Base-by-base conservation (phyloP, 2,888 invertebrate genomes). In the Perizoma affinitatum region DNA sequence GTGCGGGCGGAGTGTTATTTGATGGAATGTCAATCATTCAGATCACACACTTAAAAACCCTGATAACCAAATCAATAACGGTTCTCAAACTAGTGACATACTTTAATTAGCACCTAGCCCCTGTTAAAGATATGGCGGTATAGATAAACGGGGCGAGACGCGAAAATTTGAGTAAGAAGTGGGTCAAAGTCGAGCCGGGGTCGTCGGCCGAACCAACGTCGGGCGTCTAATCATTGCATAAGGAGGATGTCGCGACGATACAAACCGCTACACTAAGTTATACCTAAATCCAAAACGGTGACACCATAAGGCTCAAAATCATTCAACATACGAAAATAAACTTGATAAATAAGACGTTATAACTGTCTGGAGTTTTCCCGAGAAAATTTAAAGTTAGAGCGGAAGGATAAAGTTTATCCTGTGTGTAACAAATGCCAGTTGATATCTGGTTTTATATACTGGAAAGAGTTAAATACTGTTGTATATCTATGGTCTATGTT, bases 101-200 rank as follows among this genome's bases (percentile, higher is more conserved):
- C 22, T 22, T 22, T 22, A 22, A 62, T 58, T 55, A 51, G 41
- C 42, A 33, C 49, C 54, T 51, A 60, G 55, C 62, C 64, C 62
- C 55, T 65, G 66, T 57, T 67, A 63, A 74, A 75, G 75, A 75
- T 78, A 74, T 76, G 75, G 68, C 69, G 70, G 58, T 69, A 70
- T 73, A 76, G 74, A 79, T 70, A 77, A 84, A 82, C 79, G 70
- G 76, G 73, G 79, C 86, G 87, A 88, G 86, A 83, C 86, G 84
- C 76, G 88, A 86, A 86, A 90, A 91, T 91, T 90, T 91, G 85
- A 84, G 83, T 85, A 82, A 82, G 81, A 90, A 90, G 83, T 91
- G 78, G 91, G 91, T 91, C 91, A 91, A 91, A 91, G 91, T 91
- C 91, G 85, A 78, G 79, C 43, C 75, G 79, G 81, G 90, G 88